Conservation (phyloP, 1,140 invertebrate genomes). For the Drosophila pseudoobscura region DNA sequence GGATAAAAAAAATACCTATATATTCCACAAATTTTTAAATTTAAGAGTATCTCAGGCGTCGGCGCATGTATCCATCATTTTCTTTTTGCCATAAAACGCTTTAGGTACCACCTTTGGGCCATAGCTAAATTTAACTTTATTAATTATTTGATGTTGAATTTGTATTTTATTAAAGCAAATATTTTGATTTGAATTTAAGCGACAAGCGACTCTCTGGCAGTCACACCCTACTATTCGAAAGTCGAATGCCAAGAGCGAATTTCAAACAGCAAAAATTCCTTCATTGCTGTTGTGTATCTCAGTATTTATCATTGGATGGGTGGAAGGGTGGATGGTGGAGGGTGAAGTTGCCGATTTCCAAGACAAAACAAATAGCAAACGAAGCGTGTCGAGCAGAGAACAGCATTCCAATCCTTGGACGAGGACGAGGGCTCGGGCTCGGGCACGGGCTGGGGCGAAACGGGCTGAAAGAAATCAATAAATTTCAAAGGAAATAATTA, state of each 20-base stretch:
- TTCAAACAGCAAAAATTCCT: slow-evolving; percentile 44
- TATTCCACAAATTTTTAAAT: too few species aligned
- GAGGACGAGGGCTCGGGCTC: background rate
- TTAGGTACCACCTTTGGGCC: background rate
- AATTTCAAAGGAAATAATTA: slow-evolving; percentile 83
- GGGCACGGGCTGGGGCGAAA: background rate
- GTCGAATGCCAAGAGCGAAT: slow-evolving; percentile 40
- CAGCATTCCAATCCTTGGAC: too few species aligned
- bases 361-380: slow-evolving; percentile 69
- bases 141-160: background rate
- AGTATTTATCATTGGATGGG: slow-evolving; percentile 54
- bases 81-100: too few species aligned
- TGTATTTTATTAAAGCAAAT: slow-evolving; percentile 14
- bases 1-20: too few species aligned
- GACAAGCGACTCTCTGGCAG: background rate
- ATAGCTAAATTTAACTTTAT: background rate
- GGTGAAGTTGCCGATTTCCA: slow-evolving; percentile 40
- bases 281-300: slow-evolving; percentile 27
- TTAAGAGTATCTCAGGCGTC: too few species aligned
- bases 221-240: slow-evolving; percentile 6
- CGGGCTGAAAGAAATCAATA: slow-evolving; percentile 71
- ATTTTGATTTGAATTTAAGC: slow-evolving; percentile 9
- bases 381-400: slow-evolving; percentile 47
- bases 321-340: background rate
- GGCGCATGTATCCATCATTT: too few species aligned